A percentile compares a stretch with the other conserved stretches of the same genome.
Conservation (phyloP, 2,797 vertebrate genomes). For the Sitta carolinensis region DNA sequence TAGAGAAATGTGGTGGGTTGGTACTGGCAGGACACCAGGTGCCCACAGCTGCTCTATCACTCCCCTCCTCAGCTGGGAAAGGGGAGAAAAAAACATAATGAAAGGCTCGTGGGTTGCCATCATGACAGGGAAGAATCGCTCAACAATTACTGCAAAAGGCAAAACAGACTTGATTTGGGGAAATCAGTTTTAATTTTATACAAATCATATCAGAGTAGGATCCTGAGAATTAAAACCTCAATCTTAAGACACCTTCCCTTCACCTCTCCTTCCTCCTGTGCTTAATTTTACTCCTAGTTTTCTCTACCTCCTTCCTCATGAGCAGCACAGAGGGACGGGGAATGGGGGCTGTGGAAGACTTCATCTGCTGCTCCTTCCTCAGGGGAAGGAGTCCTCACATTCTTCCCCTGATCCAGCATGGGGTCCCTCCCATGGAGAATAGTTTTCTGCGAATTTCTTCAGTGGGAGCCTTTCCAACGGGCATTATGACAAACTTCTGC, state of each 20-base stretch:
- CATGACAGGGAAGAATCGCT: not conserved
- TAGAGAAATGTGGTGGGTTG: not conserved
- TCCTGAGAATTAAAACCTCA: not conserved
- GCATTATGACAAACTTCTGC: not conserved
- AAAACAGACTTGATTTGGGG: not conserved
- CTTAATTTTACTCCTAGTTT: not conserved
- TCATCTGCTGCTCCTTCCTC: not conserved
- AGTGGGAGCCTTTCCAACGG: not conserved
- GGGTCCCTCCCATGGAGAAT: not conserved
- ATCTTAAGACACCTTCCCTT: not conserved
- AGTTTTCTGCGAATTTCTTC: not conserved
- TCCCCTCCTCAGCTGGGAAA: not conserved
- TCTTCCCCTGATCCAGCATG: not conserved
- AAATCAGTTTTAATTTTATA: not conserved
- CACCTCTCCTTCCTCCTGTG: accelerated
- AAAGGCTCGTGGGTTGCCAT: not conserved
- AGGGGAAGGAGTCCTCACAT: not conserved
- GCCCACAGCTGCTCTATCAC: not conserved
- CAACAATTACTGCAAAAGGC: not conserved
- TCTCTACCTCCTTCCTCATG: not conserved
- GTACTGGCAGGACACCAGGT: not conserved
- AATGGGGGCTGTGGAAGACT: not conserved
- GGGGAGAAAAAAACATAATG: not conserved
- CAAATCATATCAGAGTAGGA: not conserved
- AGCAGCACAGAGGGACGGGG: accelerated